Base-by-base conservation (phyloP, 2,113 vertebrate species). In the Pangasianodon hypophthalmus region DNA sequence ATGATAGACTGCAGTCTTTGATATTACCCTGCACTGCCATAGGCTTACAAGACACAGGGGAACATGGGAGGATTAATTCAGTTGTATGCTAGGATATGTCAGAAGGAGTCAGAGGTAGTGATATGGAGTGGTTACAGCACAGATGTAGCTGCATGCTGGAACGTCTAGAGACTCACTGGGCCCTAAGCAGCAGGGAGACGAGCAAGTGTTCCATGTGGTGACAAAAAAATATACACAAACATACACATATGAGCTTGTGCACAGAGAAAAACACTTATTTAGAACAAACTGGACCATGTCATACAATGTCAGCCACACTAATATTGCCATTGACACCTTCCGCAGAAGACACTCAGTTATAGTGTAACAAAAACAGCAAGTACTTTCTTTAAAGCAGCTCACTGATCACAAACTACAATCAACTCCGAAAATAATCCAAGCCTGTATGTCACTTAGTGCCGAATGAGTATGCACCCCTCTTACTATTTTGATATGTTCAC, bases 21-120 rank as follows among this genome's bases (percentile, higher is more conserved):
- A 96, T 96, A 95, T 95, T 94, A 94, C 93, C 92, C 94, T 94
- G 93, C 93, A 93, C 85, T 93, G 94, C 96, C 94, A 94, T 94
- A 93, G 93, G 95, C 94, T 90, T 93, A 94, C 94, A 94, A 91
- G 90, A 92, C 94, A 93, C 93, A 88, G 69, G 95, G 94, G 94
- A 95, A 87, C 58, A 79, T 37, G 44, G 85, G 71, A 32, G 62
- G 90, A 71, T 87, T 80, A 87, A 58, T 44, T 79, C 41, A 56
- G 82, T 85, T 87, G 44, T 73, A n/a, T 88, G 64, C n/a, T 90
- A 44, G 71, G 86, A 77, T 67, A 62, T 88, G 90, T 84, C 16
- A n/a, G 18, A 81, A 67, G 44, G 82, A 71, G 69, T 60, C 21
- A 46, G 67, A 88, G 73, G 86, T 82, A 29, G 86, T 71, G 50